A percentile compares a stretch with the other conserved stretches of the same genome.
Conservation (phyloP, 1,140 invertebrate genomes). For the Drosophila paulistorum region DNA sequence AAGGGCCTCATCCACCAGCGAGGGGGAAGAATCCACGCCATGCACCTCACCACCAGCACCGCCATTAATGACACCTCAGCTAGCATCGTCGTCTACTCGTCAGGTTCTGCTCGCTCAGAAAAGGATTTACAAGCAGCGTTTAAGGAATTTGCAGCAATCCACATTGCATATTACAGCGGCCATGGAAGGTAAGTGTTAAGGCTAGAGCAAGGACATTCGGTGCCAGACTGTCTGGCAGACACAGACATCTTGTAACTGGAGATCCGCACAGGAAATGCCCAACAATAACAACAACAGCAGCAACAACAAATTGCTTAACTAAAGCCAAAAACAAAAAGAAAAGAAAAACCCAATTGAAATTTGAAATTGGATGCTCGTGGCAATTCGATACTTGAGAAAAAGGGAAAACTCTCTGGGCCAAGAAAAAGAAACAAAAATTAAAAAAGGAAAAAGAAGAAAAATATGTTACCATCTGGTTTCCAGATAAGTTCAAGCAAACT, state of each 20-base stretch:
- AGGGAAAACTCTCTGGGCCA: conserved; percentile 71
- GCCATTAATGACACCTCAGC: conserved; percentile 15
- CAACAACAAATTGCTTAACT: conserved; percentile 51
- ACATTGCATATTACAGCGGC: conserved; percentile 76
- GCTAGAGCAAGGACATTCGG: conserved; percentile 34
- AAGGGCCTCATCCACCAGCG: conserved; percentile 31
- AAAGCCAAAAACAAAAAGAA: conserved; percentile 21
- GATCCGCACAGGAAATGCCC: conserved; percentile 64
- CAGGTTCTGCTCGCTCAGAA: conserved; percentile 84
- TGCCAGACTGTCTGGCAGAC: conserved; percentile 71
- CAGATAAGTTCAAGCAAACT: conserved; percentile 41
- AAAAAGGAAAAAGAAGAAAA: conserved; percentile 23
- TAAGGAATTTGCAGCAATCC: conserved; percentile 86
- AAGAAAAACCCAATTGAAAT: conserved; percentile 25
- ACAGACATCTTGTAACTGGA: conserved; percentile 47
- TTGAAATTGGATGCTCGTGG: conserved; percentile 52
- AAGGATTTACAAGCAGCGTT: conserved; percentile 85
- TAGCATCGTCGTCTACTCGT: conserved; percentile 60
- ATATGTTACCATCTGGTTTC: conserved; percentile 77
- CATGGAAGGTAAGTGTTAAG: conserved; percentile 73
- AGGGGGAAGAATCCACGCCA: conserved; percentile 45
- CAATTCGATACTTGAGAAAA: conserved; percentile 65
- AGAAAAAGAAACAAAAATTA: conserved; percentile 14
- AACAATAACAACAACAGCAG: conserved; percentile 45
- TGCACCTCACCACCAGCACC: conserved; percentile 28